Percentiles rank a stretch among this genome's conserved stretches.
These are phyloP conservation scores for Erebia aethiops DNA, from an alignment of 2,888 invertebrate species.

Conservation along the genomic window DNA sequence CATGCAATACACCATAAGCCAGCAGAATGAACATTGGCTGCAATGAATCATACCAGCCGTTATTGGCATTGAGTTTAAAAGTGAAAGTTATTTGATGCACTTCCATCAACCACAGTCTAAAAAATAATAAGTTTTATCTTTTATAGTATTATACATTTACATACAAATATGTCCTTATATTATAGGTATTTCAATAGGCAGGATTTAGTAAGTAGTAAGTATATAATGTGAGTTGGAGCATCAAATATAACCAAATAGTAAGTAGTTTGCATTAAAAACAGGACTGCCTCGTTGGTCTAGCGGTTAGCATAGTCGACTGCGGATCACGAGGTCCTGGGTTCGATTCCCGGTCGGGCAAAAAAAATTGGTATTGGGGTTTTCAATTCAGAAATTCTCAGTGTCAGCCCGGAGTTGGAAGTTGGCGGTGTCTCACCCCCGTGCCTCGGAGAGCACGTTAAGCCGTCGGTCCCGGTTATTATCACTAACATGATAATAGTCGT, in stretches of 20 bases:
- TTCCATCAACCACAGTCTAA: constrained; percentile 62
- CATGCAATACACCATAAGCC: constrained; percentile 28
- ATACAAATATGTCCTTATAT: not conserved
- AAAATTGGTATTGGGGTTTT: too few relatives aligned
- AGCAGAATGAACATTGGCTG: constrained; percentile 41
- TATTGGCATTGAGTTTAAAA: constrained; percentile 79
- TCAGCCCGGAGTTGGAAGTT: too few relatives aligned
- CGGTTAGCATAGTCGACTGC: too few relatives aligned
- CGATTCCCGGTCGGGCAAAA: too few relatives aligned
- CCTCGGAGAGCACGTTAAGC: too few relatives aligned
- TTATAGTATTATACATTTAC: constrained; percentile 14
- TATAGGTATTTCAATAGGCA: not conserved
- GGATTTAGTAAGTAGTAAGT: not conserved
- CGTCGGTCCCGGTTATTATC: too few relatives aligned
- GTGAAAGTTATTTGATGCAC: constrained; percentile 75
- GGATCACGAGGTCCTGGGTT: too few relatives aligned
- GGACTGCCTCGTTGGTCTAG: too few relatives aligned
- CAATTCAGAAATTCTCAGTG: too few relatives aligned
- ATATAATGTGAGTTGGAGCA: not conserved
- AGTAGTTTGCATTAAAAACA: not conserved
- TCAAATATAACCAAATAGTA: not conserved
- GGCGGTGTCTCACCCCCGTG: too few relatives aligned
- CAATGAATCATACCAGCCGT: constrained; percentile 73
- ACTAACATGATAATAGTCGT: too few relatives aligned
- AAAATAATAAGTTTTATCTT: constrained; percentile 44